Evolutionary conservation across 2,113 vertebrate genomes (phyloP), one percentile per base, ranked within the genome.

Genomic region (Amphiprion percula): DNA sequence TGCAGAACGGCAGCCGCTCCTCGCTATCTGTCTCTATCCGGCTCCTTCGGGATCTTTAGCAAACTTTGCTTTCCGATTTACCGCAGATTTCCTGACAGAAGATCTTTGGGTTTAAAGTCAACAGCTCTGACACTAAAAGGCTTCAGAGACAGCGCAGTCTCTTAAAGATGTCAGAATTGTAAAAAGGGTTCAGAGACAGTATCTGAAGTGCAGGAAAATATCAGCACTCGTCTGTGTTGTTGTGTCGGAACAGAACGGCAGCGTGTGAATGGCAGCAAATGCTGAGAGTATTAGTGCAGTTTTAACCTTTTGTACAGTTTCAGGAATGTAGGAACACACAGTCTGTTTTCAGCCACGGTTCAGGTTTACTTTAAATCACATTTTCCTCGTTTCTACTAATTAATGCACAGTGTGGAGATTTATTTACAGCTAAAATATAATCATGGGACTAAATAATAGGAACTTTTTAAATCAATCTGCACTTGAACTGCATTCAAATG

Each of bases 291-390:
- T 89, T 78, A 70, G 65, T 67, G 50, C 72, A 41, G 26, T 65
- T 74, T 66, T 59, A 71, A 81, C 70, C 76, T 85, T 84, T 76
- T 61, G 69, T 55, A 23, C 59, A 41, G 49, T 33, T 60, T 77
- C 69, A 86, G 85, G 85, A 86, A 91, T 84, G 83, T 64, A 52
- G 24, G 10, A 11, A 23, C 69, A 41, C 24, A 60, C 46, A 23
- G 26, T 47, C 5, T 11, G 52, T 23, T 68, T 77, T 26, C 58
- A 46, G 33, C 60, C 41, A 12, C 41, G 12, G 10, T 37, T 37
- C 33, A 33, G 33, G 33, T 33, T 33, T 37, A 10, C 7, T 37
- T 37, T 37, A 37, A 10, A 37, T 9, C 33, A 37, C 33, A 37
- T 37, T 37, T 30, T 30, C 30, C 30, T 30, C 4, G 5, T 30